phyloP scores from a whole-genome alignment of 2,113 vertebrate genomes.

The Baryphthengus martii region DNA sequence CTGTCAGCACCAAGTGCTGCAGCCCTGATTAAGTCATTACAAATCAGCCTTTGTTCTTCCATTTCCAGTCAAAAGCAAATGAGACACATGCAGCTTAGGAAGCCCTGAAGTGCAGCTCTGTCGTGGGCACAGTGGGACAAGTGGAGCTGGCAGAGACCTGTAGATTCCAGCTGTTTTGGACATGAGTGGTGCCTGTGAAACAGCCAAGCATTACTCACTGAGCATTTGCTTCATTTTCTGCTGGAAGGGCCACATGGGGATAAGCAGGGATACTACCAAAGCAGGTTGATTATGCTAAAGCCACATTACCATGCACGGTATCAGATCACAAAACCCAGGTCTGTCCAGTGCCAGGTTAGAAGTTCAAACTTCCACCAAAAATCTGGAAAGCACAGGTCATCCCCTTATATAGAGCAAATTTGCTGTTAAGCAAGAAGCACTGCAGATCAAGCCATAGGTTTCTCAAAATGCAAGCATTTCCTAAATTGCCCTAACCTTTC shows the following conservation, averaged over 20 bases:
- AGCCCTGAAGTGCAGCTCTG: neutral
- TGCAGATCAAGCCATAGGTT: neutral
- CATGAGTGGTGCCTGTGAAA: neutral
- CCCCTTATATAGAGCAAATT: neutral
- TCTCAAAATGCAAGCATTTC: neutral
- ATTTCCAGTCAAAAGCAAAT: neutral
- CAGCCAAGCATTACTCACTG: neutral
- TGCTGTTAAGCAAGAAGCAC: neutral
- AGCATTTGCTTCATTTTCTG: neutral
- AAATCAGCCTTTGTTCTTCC: constrained; percentile 34
- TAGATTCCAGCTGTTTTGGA: constrained; percentile 8
- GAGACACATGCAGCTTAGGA: neutral
- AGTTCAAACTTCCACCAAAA: neutral
- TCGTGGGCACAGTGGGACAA: neutral
- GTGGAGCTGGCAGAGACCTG: neutral
- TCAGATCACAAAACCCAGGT: neutral
- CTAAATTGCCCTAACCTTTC: neutral
- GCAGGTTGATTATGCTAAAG: neutral
- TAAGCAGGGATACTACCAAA: neutral
- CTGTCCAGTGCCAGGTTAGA: neutral
- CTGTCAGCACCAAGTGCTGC: neutral
- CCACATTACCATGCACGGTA: neutral
- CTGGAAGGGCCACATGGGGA: neutral
- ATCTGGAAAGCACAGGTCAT: neutral
- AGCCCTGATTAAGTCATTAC: constrained; percentile 23